These are phyloP conservation scores for Pseudomyrmex cubaensis DNA, from an alignment of 1,140 invertebrate genomes.

Conservation along the genomic window DNA sequence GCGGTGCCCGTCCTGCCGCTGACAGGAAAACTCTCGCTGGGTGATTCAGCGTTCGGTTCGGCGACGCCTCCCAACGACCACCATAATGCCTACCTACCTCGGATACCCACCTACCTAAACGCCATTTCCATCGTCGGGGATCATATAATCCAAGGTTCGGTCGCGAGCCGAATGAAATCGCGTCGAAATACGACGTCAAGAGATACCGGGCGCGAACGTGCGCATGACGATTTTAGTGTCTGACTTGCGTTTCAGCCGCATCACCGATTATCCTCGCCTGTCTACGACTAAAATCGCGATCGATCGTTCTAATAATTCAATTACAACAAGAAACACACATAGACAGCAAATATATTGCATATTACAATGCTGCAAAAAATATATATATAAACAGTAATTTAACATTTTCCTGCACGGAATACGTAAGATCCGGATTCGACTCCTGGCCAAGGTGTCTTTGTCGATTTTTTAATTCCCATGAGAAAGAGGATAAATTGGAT, in stretches of 20 bases:
- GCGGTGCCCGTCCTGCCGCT: slow-evolving; percentile 79
- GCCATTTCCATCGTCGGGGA: slow-evolving; percentile 75
- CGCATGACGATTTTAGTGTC: neutral
- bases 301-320: neutral
- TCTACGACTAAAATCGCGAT: neutral
- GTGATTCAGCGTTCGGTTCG: slow-evolving; percentile 85
- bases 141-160: slow-evolving; percentile 75
- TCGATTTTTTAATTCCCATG: too few species aligned
- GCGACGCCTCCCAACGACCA: slow-evolving; percentile 84
- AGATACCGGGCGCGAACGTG: neutral
- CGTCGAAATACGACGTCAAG: slow-evolving; percentile 51
- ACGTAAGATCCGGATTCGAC: too few species aligned
- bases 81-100: slow-evolving; percentile 82
- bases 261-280: neutral
- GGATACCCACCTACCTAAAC: slow-evolving; percentile 72
- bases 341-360: neutral
- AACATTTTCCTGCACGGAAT: too few species aligned
- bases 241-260: neutral
- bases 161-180: slow-evolving; percentile 70
- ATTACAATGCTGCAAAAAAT: neutral
- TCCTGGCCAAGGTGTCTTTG: too few species aligned
- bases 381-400: too few species aligned
- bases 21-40: slow-evolving; percentile 85
- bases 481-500: too few species aligned
- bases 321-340: neutral